Percentiles rank a stretch among this genome's conserved stretches.
Evolutionary conservation across 1,140 invertebrate species (phyloP).

Genomic region (Lysiphlebus fabarum): DNA sequence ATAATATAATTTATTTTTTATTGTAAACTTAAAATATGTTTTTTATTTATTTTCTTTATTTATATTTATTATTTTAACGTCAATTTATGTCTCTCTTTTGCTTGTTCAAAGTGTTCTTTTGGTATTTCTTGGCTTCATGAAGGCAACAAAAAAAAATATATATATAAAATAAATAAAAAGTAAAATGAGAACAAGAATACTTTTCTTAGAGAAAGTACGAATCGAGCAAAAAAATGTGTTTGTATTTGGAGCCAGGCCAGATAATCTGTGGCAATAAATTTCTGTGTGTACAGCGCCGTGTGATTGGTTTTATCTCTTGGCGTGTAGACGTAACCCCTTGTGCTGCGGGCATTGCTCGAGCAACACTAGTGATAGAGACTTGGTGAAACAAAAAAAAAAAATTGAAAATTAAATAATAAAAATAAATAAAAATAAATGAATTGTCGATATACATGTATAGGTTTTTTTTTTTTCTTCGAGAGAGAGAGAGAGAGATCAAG

Average conservation of each 20-base stretch:
- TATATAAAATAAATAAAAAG: too few species aligned
- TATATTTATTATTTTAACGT: conserved; percentile 9
- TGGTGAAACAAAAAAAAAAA: conserved; percentile 2
- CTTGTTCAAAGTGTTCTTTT: too few species aligned
- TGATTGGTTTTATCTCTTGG: conserved; percentile 49
- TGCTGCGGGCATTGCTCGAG: background rate
- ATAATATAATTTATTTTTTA: too few species aligned
- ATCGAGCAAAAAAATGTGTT: conserved; percentile 43
- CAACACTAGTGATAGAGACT: background rate
- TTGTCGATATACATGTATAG: too few species aligned
- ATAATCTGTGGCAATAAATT: conserved; percentile 52
- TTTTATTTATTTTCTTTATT: conserved; percentile 17
- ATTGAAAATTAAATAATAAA: background rate
- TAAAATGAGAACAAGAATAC: too few species aligned
- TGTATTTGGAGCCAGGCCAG: conserved; percentile 49
- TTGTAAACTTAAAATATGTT: background rate
- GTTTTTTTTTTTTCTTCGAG: too few species aligned
- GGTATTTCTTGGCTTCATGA: too few species aligned
- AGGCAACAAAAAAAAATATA: too few species aligned
- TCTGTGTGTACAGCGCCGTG: conserved; percentile 45
- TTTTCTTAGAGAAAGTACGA: background rate
- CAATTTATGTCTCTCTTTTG: too few species aligned
- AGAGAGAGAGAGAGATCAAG: too few species aligned
- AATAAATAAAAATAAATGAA: background rate
- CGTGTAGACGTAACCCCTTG: conserved; percentile 34